Evolutionary conservation across 2,888 invertebrate genomes (phyloP).

Genomic region (Aproaerema taeniolella): DNA sequence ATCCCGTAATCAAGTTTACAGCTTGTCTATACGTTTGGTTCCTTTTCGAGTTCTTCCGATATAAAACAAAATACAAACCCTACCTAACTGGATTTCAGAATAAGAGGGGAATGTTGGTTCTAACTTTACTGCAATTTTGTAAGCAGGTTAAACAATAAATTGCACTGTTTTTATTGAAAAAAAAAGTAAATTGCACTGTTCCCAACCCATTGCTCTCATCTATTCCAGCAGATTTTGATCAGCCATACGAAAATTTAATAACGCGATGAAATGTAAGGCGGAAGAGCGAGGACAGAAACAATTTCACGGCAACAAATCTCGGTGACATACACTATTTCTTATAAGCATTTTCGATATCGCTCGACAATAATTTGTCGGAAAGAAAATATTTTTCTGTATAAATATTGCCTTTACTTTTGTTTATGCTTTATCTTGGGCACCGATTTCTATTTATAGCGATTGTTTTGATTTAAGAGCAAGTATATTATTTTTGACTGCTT

Average conservation of each 20-base stretch:
- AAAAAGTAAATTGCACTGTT: slow-evolving; percentile 5
- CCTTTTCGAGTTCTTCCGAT: no score
- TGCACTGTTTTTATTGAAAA: no score
- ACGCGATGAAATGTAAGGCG: slow-evolving; percentile 33
- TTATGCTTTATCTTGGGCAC: no score
- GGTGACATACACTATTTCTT: slow-evolving; percentile 42
- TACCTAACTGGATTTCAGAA: slow-evolving; percentile 4
- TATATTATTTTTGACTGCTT: no score
- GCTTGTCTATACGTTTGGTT: slow-evolving; percentile 45
- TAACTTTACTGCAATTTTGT: slow-evolving; percentile 6
- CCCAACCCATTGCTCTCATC: slow-evolving; percentile 18
- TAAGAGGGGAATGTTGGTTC: slow-evolving; percentile 5
- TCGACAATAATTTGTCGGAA: slow-evolving; percentile 34
- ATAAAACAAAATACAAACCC: slow-evolving; percentile 23
- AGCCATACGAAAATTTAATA: slow-evolving; percentile 38
- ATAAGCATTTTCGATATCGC: slow-evolving; percentile 40
- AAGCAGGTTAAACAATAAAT: slow-evolving; percentile 6
- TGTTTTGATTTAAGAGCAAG: no score
- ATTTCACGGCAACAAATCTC: slow-evolving; percentile 49
- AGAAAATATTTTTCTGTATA: slow-evolving; percentile 38
- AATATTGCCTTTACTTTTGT: slow-evolving; percentile 33
- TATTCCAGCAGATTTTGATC: slow-evolving; percentile 27
- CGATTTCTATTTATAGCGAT: no score
- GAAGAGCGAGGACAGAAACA: slow-evolving; percentile 37
- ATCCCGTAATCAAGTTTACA: slow-evolving; percentile 59